A percentile compares a stretch with the other conserved stretches of the same genome.
Evolutionary conservation across 2,113 vertebrate species (phyloP).

Genomic region (Campylomormyrus numenius): DNA sequence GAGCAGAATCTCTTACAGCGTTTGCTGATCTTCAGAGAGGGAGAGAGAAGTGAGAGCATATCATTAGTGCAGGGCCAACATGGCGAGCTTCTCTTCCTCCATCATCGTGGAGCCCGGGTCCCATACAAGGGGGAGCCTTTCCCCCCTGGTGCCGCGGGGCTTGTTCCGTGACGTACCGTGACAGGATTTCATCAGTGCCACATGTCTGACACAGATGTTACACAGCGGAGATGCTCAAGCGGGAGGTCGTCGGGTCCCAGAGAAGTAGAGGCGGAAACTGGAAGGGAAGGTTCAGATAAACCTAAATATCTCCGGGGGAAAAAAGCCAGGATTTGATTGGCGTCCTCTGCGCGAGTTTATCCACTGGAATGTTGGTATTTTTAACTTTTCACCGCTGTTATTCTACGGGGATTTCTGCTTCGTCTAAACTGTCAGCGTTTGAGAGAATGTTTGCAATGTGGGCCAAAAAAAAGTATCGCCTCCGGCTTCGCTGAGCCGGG

Average conservation of each 20-base stretch:
- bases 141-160: neutral
- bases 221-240: neutral
- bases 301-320: neutral
- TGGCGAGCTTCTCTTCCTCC: neutral
- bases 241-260: neutral
- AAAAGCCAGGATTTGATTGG: neutral
- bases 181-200: conserved; percentile 9
- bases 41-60: neutral
- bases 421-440: neutral
- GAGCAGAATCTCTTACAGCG: neutral
- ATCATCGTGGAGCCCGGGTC: neutral
- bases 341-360: neutral
- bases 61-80: neutral
- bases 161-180: neutral
- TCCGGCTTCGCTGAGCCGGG: neutral
- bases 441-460: neutral
- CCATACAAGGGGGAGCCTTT: neutral
- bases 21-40: neutral
- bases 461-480: neutral
- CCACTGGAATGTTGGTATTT: conserved; percentile 3
- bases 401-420: neutral
- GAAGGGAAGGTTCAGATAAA: neutral
- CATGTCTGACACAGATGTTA: conserved; percentile 10
- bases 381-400: neutral
- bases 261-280: neutral